Evolutionary conservation across 1,140 invertebrate genomes (phyloP).

Genomic region (Drosophila orosa): DNA sequence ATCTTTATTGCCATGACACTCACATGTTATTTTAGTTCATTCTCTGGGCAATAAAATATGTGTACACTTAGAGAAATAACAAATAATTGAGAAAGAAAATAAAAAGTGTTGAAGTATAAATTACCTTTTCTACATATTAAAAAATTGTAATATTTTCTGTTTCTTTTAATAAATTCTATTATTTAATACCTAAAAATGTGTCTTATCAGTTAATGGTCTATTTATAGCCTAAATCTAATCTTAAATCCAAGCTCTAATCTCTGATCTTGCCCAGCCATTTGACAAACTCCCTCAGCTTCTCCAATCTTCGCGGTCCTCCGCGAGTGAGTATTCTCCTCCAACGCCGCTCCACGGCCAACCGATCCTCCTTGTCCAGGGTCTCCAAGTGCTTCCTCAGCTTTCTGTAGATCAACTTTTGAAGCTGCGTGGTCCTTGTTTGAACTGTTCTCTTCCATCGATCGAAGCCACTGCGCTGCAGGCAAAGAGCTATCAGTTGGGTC

Average conservation of each 20-base stretch:
- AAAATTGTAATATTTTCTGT: too few relatives aligned
- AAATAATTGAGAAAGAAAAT: not conserved
- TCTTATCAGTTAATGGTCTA: constrained; percentile 24
- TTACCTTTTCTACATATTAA: too few relatives aligned
- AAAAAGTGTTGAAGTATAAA: too few relatives aligned
- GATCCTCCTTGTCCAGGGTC: constrained; percentile 56
- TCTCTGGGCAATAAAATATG: not conserved
- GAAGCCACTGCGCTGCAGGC: constrained; percentile 65
- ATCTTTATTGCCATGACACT: constrained; percentile 9
- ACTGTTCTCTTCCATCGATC: constrained; percentile 71
- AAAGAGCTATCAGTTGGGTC: constrained; percentile 57
- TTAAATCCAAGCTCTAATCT: constrained; percentile 16
- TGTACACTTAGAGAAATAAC: not conserved
- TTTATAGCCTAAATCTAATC: constrained; percentile 29
- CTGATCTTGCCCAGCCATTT: constrained; percentile 53
- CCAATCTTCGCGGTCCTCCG: constrained; percentile 43
- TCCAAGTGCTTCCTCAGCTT: constrained; percentile 48
- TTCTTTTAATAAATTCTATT: not conserved
- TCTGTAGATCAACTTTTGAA: constrained; percentile 47
- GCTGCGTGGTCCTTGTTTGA: constrained; percentile 45
- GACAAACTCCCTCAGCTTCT: constrained; percentile 59
- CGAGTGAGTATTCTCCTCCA: constrained; percentile 41
- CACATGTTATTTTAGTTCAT: not conserved
- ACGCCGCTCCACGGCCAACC: constrained; percentile 34
- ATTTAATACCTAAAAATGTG: not conserved